phyloP scores from a whole-genome alignment of 1,140 invertebrate species.

The Mylabris phalerata region DNA sequence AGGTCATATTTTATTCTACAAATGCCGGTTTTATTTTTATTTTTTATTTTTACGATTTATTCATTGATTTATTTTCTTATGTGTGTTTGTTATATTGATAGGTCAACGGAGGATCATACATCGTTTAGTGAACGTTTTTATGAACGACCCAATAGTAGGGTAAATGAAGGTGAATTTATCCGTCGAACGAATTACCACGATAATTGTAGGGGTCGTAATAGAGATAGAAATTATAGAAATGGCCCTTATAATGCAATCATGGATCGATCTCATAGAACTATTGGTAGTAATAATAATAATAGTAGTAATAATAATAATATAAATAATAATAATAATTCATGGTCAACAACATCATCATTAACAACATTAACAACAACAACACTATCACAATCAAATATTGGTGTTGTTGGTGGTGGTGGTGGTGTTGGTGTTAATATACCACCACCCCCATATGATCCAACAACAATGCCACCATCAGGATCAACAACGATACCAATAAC shows the following conservation, averaged over 20 bases:
- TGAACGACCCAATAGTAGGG: slow-evolving; percentile 41
- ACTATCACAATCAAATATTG: slow-evolving; percentile 23
- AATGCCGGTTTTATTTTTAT: no score
- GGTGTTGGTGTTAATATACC: slow-evolving; percentile 7
- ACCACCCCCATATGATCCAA: slow-evolving; percentile 40
- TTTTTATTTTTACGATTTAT: no score
- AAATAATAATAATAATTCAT: slow-evolving; percentile 8
- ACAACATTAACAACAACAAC: slow-evolving; percentile 1
- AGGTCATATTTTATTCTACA: no score
- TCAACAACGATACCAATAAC: slow-evolving; percentile 21
- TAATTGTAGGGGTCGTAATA: slow-evolving; percentile 33
- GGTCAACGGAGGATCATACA: slow-evolving; percentile 46
- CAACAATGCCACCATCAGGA: slow-evolving; percentile 16
- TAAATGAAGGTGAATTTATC: slow-evolving; percentile 31
- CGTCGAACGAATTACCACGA: slow-evolving; percentile 39
- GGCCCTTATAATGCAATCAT: slow-evolving; percentile 44
- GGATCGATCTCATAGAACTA: slow-evolving; percentile 35
- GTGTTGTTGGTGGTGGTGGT: no score
- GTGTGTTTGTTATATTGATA: slow-evolving; percentile 26
- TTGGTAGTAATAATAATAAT: background rate
- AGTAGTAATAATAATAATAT: background rate
- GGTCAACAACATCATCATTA: slow-evolving; percentile 9
- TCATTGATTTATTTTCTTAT: no score
- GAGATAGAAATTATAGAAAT: slow-evolving; percentile 45
- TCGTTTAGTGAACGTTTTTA: slow-evolving; percentile 41